phyloP scores from a whole-genome alignment of 2,888 invertebrate species.

The Cheiracanthium punctorium region DNA sequence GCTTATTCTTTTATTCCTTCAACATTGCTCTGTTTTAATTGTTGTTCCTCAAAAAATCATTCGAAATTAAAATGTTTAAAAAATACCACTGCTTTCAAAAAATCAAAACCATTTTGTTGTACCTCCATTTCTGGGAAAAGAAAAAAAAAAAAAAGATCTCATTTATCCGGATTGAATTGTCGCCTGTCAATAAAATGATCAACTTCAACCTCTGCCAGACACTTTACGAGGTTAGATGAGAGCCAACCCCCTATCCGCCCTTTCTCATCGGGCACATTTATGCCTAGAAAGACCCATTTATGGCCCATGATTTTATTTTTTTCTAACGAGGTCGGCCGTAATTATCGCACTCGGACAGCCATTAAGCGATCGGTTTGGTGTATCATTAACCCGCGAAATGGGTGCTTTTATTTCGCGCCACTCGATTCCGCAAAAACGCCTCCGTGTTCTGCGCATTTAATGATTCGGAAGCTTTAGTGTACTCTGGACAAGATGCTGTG shows the following conservation, averaged over 20 bases:
- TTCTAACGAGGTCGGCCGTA: conserved; percentile 49
- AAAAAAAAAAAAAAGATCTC: not conserved
- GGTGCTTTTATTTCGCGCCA: conserved; percentile 60
- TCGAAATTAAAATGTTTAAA: no score
- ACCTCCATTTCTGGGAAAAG: no score
- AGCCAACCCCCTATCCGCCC: conserved; percentile 26
- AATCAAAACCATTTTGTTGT: no score
- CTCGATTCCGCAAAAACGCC: conserved; percentile 46
- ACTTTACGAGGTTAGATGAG: conserved; percentile 34
- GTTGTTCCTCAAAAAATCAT: no score
- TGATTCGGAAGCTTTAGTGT: not conserved
- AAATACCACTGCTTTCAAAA: no score
- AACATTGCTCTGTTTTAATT: no score
- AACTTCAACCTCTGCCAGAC: not conserved
- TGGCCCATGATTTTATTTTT: conserved; percentile 11
- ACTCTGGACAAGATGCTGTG: not conserved
- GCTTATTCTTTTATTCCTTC: no score
- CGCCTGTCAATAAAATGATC: conserved; percentile 3
- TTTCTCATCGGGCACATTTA: conserved; percentile 7
- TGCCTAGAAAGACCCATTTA: conserved; percentile 28
- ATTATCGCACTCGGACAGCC: conserved; percentile 63
- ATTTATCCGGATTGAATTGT: not conserved
- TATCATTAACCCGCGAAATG: conserved; percentile 64
- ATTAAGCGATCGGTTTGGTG: conserved; percentile 63
- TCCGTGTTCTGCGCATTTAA: conserved; percentile 9